Base-by-base conservation (phyloP, 1,140 invertebrate genomes). In the Triops longicaudatus region DNA sequence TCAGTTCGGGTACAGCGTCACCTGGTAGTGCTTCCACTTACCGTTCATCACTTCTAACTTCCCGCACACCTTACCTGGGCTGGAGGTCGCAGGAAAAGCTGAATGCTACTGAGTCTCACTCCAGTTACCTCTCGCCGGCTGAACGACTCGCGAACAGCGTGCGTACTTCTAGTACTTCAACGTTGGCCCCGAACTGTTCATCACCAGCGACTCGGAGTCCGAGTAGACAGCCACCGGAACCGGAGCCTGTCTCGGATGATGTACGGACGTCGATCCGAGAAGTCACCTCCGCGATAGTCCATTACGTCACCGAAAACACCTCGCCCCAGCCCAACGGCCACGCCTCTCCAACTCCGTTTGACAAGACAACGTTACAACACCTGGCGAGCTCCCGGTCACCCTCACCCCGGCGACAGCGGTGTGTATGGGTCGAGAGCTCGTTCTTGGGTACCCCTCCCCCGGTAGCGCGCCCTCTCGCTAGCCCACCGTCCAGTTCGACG, bases 241-340 rank as follows among this genome's bases (percentile, higher is more conserved):
- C 28, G 63, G 74, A 28, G 43, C 73, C 75, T 26, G 78, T 73
- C 41, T 73, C 77, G 17, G 80, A 81, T 71, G 76, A 77, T 44
- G 94, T 96, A 80, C 92, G 93, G 81, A 90, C 91, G 78, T 94
- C 92, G 76, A 95, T 96, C 83, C 94, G 94, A 84, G 93, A 94
- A 85, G 93, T 96, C 42, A 95, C 93, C 43, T 94, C 93, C 79
- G 93, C 93, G n/a, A 95, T 96, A 80, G 93, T 94, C 72, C 92
- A 95, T 83, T 95, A 94, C 86, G 93, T 95, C 50, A 82, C 81
- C 72, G 81, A 81, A 78, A 79, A 72, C 26, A 79, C 77, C 43
- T 79, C 81, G 0, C 50, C 50, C 50, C 50, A 63, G 50, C 50
- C n/a, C 1, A 63, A 63, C 17, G 50, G 50, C 4, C 50, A 22